A percentile compares a stretch with the other conserved stretches of the same genome.
Evolutionary conservation across 2,113 vertebrate species (phyloP).

Genomic region (Physeter macrocephalus): DNA sequence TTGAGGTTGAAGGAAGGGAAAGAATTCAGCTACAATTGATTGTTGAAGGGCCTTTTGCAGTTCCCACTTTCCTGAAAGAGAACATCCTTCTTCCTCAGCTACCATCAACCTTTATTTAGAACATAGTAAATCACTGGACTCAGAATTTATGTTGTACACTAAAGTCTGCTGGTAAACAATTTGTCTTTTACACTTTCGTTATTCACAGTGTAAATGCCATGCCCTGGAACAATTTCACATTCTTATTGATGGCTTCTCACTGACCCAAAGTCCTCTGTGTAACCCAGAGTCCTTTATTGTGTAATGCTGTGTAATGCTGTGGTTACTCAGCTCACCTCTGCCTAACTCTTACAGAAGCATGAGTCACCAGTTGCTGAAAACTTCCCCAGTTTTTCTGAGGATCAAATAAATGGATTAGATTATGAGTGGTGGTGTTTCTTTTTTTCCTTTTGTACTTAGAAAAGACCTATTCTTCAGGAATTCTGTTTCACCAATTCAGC

Average conservation of each 20-base stretch:
- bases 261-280: not conserved
- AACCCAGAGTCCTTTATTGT: not conserved
- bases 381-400: not conserved
- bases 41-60: not conserved
- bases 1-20: not conserved
- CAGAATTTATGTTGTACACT: slow-evolving; percentile 12
- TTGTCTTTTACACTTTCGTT: slow-evolving; percentile 41
- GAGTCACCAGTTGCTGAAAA: not conserved
- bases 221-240: not conserved
- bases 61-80: slow-evolving; percentile 28
- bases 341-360: not conserved
- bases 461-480: not conserved
- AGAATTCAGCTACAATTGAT: slow-evolving; percentile 14
- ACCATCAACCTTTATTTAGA: slow-evolving; percentile 46
- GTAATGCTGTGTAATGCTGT: not conserved
- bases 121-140: slow-evolving; percentile 43
- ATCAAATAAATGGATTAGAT: not conserved
- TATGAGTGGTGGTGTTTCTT: not conserved
- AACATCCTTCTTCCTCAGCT: slow-evolving; percentile 45
- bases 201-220: slow-evolving; percentile 15
- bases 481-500: not conserved
- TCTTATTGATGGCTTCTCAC: not conserved
- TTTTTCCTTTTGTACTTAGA: not conserved
- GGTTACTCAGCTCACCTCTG: not conserved
- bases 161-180: slow-evolving; percentile 17